Evolutionary conservation across 2,113 vertebrate species (phyloP).

Genomic region (Chauna torquata): DNA sequence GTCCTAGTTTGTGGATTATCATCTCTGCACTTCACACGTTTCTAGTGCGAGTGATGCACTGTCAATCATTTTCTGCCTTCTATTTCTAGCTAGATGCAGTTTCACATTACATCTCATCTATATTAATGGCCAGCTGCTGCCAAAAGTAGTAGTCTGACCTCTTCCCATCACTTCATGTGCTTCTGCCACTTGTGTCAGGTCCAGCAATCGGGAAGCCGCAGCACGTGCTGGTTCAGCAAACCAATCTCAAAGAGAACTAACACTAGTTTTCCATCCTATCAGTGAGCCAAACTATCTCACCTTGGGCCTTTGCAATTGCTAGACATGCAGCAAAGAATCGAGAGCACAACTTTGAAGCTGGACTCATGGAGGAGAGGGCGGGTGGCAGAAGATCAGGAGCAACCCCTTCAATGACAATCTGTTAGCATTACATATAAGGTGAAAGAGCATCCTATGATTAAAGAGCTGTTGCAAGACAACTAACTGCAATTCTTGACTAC

Average conservation of each 20-base stretch:
- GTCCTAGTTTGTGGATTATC: not conserved
- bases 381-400: not conserved
- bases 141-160: not conserved
- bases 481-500: not conserved
- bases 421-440: not conserved
- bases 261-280: not conserved
- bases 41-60: not conserved
- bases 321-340: not conserved
- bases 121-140: not conserved
- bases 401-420: not conserved
- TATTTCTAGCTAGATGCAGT: not conserved
- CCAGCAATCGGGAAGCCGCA: not conserved
- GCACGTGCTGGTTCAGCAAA: not conserved
- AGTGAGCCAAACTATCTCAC: not conserved
- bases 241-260: not conserved
- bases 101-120: not conserved
- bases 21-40: fast-evolving
- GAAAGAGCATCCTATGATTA: not conserved
- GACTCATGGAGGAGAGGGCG: fast-evolving
- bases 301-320: fast-evolving
- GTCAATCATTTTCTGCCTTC: not conserved
- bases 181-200: not conserved
- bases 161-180: not conserved
- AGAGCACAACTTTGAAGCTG: fast-evolving
- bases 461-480: not conserved